Conservation (phyloP, 2,113 vertebrate genomes). For the Panurus biarmicus region DNA sequence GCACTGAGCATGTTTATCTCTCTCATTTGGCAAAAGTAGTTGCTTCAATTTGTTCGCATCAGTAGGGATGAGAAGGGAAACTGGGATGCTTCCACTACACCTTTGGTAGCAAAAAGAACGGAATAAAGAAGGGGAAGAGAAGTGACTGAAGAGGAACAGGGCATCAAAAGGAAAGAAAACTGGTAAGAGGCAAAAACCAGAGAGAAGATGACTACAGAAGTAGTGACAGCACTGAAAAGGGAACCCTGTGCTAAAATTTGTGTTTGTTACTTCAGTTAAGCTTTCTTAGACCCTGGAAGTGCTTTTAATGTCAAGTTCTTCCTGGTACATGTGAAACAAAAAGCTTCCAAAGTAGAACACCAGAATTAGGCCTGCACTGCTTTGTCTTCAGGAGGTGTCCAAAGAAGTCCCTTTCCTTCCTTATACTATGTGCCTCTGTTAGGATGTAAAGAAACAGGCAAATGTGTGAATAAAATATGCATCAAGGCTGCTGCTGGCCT, state of each 20-base stretch:
- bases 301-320: background rate
- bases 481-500: background rate
- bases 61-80: background rate
- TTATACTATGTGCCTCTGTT: background rate
- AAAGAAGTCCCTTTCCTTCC: background rate
- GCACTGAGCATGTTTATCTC: background rate
- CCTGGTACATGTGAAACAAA: background rate
- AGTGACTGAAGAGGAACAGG: background rate
- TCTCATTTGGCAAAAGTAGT: background rate
- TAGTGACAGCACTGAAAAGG: background rate
- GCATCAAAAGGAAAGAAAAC: background rate
- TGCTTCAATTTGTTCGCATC: background rate
- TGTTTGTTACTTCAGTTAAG: background rate
- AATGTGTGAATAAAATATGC: background rate
- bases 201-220: background rate
- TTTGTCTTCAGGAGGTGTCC: background rate
- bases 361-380: background rate
- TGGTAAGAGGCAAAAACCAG: background rate
- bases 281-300: background rate
- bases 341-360: background rate
- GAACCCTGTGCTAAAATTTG: background rate
- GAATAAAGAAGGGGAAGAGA: background rate
- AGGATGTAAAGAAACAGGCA: background rate
- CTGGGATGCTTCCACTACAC: background rate
- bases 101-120: background rate